Evolutionary conservation across 1,140 invertebrate species (phyloP), one percentile per base, ranked within the genome.

Genomic region (Trissolcus basalis): DNA sequence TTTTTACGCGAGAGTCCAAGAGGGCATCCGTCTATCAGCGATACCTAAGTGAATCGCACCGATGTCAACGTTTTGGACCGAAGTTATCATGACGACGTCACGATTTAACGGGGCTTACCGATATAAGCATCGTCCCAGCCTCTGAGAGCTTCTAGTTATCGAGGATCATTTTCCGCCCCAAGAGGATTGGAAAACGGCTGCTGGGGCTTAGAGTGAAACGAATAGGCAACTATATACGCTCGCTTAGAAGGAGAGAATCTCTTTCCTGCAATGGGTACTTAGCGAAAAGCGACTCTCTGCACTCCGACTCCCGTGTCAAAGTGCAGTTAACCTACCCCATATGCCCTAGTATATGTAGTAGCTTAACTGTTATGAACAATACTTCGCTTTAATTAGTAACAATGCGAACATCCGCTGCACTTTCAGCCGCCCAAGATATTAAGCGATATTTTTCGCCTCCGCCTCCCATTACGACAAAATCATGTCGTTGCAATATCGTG

Each of bases 211-310:
- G 85, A 84, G 81, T 80, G 79, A 83, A 86, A 86, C 83, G 83
- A 85, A 85, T 85, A 82, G 81, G 79, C 80, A 74, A 79, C 83
- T 81, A 85, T 85, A 85, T 83, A 82, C 81, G 77, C 73, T 80
- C 69, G 69, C 82, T 79, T 79, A 70, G 70, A 78, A 80, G 19
- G 19, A 74, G 55, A 56, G 74, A 83, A 80, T 82, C 82, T 72
- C 80, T 83, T 85, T 81, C 63, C 65, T 72, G 76, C 81, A 80
- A 83, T 79, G 63, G 64, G 56, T 69, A 74, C 77, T 76, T 78
- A 73, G 59, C 69, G 54, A 44, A 71, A 74, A 78, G 61, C 51
- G 71, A 78, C 55, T 75, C 51, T 11, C 49, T 49, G 67, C 55
- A 51, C 49, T 67, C 60, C 15, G 19, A 39, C 9, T 49, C 44